phyloP scores from a whole-genome alignment of 2,888 invertebrate genomes.

The Dryadula phaetusa region DNA sequence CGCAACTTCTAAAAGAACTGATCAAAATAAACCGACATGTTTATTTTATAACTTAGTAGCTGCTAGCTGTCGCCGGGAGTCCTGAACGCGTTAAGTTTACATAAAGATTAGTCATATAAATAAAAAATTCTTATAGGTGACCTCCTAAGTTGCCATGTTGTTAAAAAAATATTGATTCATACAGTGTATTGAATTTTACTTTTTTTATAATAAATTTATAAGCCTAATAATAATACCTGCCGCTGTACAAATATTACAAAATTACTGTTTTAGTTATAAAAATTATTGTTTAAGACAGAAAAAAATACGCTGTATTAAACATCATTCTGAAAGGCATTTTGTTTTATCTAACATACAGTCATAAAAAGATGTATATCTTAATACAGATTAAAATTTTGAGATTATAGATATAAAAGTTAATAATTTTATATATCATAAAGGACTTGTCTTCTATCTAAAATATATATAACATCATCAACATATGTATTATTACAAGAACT shows the following conservation, averaged over 20 bases:
- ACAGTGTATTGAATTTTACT: not conserved
- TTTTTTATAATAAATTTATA: not conserved
- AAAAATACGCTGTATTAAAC: too few species aligned
- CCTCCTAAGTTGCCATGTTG: constrained; percentile 52
- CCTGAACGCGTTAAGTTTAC: constrained; percentile 65
- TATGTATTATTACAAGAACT: constrained; percentile 39
- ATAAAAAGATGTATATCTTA: too few species aligned
- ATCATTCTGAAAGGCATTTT: too few species aligned
- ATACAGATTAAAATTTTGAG: too few species aligned
- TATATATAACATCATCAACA: not conserved
- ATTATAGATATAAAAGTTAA: too few species aligned
- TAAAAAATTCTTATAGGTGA: constrained; percentile 52
- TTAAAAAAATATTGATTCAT: not conserved
- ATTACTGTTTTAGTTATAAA: too few species aligned
- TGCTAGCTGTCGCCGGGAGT: constrained; percentile 65
- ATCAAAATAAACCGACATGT: constrained; percentile 68
- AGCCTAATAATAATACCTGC: not conserved
- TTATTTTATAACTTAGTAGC: constrained; percentile 73
- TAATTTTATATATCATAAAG: too few species aligned
- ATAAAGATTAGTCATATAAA: constrained; percentile 56
- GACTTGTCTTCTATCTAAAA: not conserved
- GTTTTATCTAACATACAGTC: too few species aligned
- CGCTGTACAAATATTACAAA: not conserved
- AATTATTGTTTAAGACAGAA: too few species aligned
- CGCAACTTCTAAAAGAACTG: constrained; percentile 34